Evolutionary conservation across 2,113 vertebrate species (phyloP), one percentile per base, ranked within the genome.

Genomic region (Leptosomus discolor): DNA sequence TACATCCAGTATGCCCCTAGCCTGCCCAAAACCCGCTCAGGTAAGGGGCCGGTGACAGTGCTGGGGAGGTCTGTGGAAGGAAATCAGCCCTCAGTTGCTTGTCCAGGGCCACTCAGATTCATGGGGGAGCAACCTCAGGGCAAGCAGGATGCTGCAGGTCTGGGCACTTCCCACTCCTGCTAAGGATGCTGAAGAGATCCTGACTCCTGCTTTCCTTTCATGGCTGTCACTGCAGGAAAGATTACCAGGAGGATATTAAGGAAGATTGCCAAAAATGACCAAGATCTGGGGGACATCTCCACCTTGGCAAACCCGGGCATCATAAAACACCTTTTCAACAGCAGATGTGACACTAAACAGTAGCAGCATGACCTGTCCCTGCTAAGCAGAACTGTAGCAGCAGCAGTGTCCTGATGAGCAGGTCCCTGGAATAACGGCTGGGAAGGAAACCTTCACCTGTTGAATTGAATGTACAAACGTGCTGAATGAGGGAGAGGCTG

Each of bases 11-110:
- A 99, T 3, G 99, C 99, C 21, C 99, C 99, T 5, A 98, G 98
- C n/a, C 98, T 99, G 90, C 99, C 99, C 90, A 99, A 99, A 98
- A 99, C 99, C 46, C 98, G 99, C 98, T 99, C 99, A 97, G 99
- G 99, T 99, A 98, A 94, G 85, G 18, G 48, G 5, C 76, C 8
- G 22, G 56, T 16, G 78, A 3, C 45, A 12, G n/a, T 34, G 36
- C 86, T 56, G 70, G 67, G 53, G 18, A 36, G 56, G 11, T 39
- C 36, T 6, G 37, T 8, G 65, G 27, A 39, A n/a, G n/a, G 63
- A 48, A 45, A 34, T 32, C 11, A 34, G 63, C 45, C 34, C n/a
- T 54, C 5, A 48, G 11, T 11, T 53, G 41, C 26, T 56, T 32
- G 24, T 36, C 45, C 36, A 46, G 78, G 75, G 41, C 27, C 63